A percentile compares a stretch with the other conserved stretches of the same genome.
phyloP scores from a whole-genome alignment of 2,888 invertebrate species.

The Octodonta nipae region DNA sequence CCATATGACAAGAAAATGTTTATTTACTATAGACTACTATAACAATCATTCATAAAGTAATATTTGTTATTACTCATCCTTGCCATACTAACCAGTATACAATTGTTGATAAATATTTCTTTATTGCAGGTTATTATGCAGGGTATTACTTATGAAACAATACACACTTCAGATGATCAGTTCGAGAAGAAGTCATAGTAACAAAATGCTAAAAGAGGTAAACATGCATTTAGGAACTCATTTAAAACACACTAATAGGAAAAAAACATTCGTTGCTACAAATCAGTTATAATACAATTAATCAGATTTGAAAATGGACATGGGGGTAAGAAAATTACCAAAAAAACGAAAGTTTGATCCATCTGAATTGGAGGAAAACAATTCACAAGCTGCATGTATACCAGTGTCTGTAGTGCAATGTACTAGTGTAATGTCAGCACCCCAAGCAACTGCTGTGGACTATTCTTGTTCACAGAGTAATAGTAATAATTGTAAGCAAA shows the following conservation, averaged over 20 bases:
- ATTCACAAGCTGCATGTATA: constrained; percentile 22
- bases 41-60: constrained; percentile 32
- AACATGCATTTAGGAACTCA: constrained; percentile 14
- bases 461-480: constrained; percentile 26
- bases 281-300: constrained; percentile 2
- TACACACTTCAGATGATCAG: constrained; percentile 10
- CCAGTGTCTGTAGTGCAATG: constrained; percentile 33
- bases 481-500: constrained; percentile 21
- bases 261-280: constrained; percentile 3
- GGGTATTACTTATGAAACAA: constrained; percentile 5
- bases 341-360: constrained; percentile 85
- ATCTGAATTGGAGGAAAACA: constrained; percentile 55
- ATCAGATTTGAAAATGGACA: constrained; percentile 28
- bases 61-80: constrained; percentile 24
- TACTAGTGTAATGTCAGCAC: constrained; percentile 25
- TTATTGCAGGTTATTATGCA: constrained; percentile 8
- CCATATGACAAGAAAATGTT: constrained; percentile 29
- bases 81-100: no score
- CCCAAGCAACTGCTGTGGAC: constrained; percentile 32
- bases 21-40: constrained; percentile 33
- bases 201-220: constrained; percentile 10
- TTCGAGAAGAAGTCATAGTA: constrained; percentile 9
- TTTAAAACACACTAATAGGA: constrained; percentile 23
- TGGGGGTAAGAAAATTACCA: constrained; percentile 66
- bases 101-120: constrained; percentile 8